Evolutionary conservation across 2,113 vertebrate genomes (phyloP).

Genomic region (Chamaea fasciata): DNA sequence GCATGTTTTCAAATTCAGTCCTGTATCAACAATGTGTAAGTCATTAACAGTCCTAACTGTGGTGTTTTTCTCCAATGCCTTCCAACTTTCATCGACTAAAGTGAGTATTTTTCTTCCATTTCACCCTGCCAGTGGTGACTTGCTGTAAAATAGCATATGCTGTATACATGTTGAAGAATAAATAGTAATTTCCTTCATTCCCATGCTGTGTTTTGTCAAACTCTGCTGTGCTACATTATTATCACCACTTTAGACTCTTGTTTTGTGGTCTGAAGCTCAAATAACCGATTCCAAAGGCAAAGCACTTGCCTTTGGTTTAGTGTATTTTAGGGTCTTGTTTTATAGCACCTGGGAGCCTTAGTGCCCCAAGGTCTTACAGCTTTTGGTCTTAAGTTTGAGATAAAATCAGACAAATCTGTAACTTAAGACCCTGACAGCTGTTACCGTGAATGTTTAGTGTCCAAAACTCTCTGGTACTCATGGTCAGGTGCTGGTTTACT

Average conservation of each 20-base stretch:
- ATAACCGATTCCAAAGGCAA: constrained; percentile 14
- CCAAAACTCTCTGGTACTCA: constrained; percentile 23
- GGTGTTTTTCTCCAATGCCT: constrained; percentile 88
- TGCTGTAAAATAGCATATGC: constrained; percentile 60
- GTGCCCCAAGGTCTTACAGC: background rate
- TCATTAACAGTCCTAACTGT: constrained; percentile 87
- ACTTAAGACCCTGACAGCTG: constrained; percentile 30
- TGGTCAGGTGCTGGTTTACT: constrained; percentile 18
- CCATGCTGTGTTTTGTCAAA: constrained; percentile 61
- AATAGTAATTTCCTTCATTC: constrained; percentile 66
- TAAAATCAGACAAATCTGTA: constrained; percentile 21
- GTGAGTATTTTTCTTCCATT: constrained; percentile 81
- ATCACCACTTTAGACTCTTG: constrained; percentile 60
- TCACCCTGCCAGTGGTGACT: constrained; percentile 67
- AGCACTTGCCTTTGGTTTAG: constrained; percentile 22
- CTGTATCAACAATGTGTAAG: constrained; percentile 70
- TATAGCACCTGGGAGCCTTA: background rate
- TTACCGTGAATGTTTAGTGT: background rate
- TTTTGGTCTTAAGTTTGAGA: constrained; percentile 32
- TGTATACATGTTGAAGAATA: constrained; percentile 68
- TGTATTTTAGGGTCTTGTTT: constrained; percentile 26
- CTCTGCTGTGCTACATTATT: constrained; percentile 67
- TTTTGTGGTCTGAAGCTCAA: constrained; percentile 29
- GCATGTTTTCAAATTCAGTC: constrained; percentile 77
- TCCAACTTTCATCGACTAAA: constrained; percentile 83